Conservation (phyloP, 2,888 invertebrate genomes). For the Eremobia ochroleuca region DNA sequence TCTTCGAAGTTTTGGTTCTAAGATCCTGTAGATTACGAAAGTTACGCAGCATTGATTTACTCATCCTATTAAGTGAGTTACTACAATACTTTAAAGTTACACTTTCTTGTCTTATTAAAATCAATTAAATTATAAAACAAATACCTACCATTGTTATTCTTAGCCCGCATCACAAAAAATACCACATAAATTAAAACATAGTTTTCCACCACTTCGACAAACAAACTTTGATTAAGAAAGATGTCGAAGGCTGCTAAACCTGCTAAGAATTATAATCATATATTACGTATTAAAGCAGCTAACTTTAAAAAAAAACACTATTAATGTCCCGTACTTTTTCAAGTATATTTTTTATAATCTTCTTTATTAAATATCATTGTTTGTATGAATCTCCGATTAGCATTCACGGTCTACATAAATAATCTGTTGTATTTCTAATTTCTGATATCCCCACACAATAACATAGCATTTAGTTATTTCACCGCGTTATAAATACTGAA, state of each 20-base stretch:
- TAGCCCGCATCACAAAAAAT: too few relatives aligned
- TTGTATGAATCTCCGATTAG: slow-evolving; percentile 48
- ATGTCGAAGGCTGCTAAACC: background rate
- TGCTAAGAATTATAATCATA: slow-evolving; percentile 2
- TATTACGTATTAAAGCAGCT: background rate
- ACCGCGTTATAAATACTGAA: slow-evolving; percentile 60
- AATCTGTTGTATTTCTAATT: slow-evolving; percentile 64
- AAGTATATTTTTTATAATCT: slow-evolving; percentile 56
- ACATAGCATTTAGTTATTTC: slow-evolving; percentile 56
- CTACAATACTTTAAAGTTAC: background rate
- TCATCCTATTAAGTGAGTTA: background rate
- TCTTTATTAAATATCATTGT: slow-evolving; percentile 63
- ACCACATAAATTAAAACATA: too few relatives aligned
- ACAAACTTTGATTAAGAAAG: background rate
- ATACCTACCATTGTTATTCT: too few relatives aligned
- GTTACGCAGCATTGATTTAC: background rate
- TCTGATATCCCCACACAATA: slow-evolving; percentile 62
- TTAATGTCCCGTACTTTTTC: slow-evolving; percentile 44
- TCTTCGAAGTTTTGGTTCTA: too few relatives aligned
- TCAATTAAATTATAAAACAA: too few relatives aligned
- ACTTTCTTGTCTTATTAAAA: background rate
- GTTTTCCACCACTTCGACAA: too few relatives aligned
- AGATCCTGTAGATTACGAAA: background rate
- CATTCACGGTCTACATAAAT: slow-evolving; percentile 46
- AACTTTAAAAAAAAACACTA: slow-evolving; percentile 50